These are phyloP conservation scores for Gymnothorax javanicus DNA, from an alignment of 2,797 vertebrate species.

Conservation along the genomic window DNA sequence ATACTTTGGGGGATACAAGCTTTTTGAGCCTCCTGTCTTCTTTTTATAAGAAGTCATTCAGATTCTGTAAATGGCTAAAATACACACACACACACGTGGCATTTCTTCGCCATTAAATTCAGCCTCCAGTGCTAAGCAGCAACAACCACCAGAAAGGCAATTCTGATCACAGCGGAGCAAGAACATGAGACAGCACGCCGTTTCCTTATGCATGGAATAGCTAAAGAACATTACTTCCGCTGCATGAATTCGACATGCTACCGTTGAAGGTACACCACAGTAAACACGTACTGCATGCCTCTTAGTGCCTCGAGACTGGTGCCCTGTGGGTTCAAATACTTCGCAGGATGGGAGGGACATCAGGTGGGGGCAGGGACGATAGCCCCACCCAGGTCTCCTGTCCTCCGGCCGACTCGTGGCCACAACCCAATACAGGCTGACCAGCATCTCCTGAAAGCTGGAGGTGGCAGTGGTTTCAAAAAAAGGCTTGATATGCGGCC, in stretches of 20 bases:
- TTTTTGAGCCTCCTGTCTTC: neutral
- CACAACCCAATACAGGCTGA: conserved; percentile 81
- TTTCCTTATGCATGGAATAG: conserved; percentile 60
- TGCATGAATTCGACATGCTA: conserved; percentile 56
- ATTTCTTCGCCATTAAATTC: conserved; percentile 56
- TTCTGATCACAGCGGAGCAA: conserved; percentile 47
- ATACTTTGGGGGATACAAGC: neutral
- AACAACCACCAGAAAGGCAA: conserved; percentile 62
- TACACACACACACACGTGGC: conserved; percentile 45
- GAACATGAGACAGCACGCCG: conserved; percentile 57
- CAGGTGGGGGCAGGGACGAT: neutral
- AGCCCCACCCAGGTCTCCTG: conserved; percentile 24
- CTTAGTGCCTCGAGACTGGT: conserved; percentile 29
- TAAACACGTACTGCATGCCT: conserved; percentile 52
- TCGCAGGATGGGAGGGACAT: neutral
- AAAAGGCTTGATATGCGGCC: conserved; percentile 84
- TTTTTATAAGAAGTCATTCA: conserved; percentile 49
- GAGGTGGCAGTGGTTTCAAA: conserved; percentile 80
- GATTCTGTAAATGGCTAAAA: conserved; percentile 38
- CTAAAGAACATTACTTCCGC: conserved; percentile 55
- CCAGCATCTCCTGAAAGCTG: conserved; percentile 79
- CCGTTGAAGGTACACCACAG: conserved; percentile 53
- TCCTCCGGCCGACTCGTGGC: conserved; percentile 66
- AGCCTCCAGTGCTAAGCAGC: conserved; percentile 53
- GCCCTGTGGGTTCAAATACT: conserved; percentile 23